phyloP scores from a whole-genome alignment of 2,113 vertebrate species.

The Otocyon megalotis region DNA sequence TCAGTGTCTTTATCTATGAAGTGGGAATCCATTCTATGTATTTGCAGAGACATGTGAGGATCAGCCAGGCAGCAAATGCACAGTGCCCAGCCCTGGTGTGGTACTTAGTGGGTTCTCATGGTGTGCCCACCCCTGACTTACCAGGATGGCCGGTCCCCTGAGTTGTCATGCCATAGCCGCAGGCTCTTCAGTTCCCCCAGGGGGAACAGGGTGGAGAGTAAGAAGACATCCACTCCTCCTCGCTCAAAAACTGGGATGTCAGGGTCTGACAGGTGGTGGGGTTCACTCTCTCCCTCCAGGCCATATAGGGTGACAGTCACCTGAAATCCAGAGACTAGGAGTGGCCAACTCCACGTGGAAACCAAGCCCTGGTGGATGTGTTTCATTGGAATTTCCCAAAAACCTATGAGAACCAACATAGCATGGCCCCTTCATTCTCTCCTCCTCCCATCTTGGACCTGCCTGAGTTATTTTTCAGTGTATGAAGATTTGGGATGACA shows the following conservation, averaged over 20 bases:
- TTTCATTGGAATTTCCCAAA: not conserved
- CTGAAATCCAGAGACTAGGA: conserved; percentile 83
- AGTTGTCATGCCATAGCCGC: conserved; percentile 97
- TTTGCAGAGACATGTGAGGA: not conserved
- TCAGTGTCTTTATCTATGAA: not conserved
- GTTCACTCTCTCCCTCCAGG: conserved; percentile 94
- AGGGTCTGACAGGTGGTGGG: conserved; percentile 92
- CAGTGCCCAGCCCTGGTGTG: not conserved
- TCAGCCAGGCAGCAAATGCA: not conserved
- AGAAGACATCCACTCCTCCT: conserved; percentile 93
- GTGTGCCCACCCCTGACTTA: conserved; percentile 74
- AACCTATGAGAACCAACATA: not conserved
- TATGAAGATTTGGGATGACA: not conserved
- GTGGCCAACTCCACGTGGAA: not conserved
- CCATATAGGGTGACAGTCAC: conserved; percentile 94
- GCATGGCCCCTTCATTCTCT: not conserved
- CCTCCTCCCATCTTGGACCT: not conserved
- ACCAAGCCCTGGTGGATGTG: not conserved
- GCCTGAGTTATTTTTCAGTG: not conserved
- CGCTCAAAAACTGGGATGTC: conserved; percentile 92
- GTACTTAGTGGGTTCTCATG: rapidly evolving
- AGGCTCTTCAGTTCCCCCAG: conserved; percentile 94
- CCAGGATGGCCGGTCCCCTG: conserved; percentile 93
- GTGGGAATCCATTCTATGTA: not conserved
- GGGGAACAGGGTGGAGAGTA: conserved; percentile 94